Evolutionary conservation across 2,888 invertebrate species (phyloP), one percentile per base, ranked within the genome.

Genomic region (Chelonus formosanus): DNA sequence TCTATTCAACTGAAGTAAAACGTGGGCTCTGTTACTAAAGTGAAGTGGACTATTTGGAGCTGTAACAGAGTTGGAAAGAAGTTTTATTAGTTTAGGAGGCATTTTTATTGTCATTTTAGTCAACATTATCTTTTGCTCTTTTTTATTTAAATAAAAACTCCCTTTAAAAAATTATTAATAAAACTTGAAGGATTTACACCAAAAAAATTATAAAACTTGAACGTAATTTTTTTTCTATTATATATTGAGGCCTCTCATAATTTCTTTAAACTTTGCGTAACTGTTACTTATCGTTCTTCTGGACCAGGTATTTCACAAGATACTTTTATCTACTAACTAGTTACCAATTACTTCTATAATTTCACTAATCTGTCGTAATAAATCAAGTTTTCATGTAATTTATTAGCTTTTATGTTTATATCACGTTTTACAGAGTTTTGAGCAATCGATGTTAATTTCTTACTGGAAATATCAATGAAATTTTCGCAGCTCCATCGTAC

Each of bases 1-100:
- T 75, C 87, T 85, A 72, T 88, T 89, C 72, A 90, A 82, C 70
- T 88, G 85, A 67, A 88, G 86, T 70, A 89, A 85, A 50, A 89
- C 89, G 80, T 90, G 88, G 31, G 90, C 89, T 68, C 91, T 86
- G 80, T 90, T 87, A 74, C 89, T 87, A 54, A 89, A 85, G 70
- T 89, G 85, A 73, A 89, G 85, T 73, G 90, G 90, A 79, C 90
- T 90, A 70, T 86, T 85, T 47, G 90, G 89, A 73, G 86, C 91
- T 91, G 86, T 45, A 88, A 87, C 73, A 71, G 71, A 74, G 74
- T 69, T 67, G 69, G 6, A n/a, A 43, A n/a, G 40, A 32, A 40
- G 20, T 20, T 20, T 20, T 20, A 48, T 45, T 36, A 5, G 40
- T 7, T 43, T 40, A 54, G 6, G 4, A 47, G 5, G 43, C 10